Evolutionary conservation across 2,888 invertebrate genomes (phyloP).

Genomic region (Opisthograptis luteolata): DNA sequence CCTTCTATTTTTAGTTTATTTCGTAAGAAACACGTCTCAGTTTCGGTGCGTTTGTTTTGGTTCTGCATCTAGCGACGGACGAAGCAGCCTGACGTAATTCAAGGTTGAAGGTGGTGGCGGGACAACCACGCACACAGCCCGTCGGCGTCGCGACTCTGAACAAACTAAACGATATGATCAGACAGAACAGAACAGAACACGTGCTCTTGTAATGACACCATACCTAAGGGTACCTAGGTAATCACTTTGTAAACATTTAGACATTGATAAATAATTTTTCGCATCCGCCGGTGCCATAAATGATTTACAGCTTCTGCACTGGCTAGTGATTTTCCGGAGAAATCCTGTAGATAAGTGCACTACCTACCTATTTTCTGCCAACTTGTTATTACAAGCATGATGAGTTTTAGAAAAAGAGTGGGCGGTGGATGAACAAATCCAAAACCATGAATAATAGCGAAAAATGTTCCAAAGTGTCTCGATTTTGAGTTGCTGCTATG

Average conservation of each 20-base stretch:
- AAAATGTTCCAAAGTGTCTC: too few relatives aligned
- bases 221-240: too few relatives aligned
- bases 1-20: constrained; percentile 31
- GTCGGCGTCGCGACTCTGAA: constrained; percentile 36
- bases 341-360: too few relatives aligned
- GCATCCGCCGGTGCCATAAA: constrained; percentile 23
- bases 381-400: too few relatives aligned
- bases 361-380: too few relatives aligned
- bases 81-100: constrained; percentile 70
- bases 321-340: not conserved
- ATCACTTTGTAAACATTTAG: constrained; percentile 56
- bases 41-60: constrained; percentile 56
- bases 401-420: too few relatives aligned
- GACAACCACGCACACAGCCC: constrained; percentile 42
- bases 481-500: too few relatives aligned
- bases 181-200: constrained; percentile 60
- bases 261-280: constrained; percentile 37
- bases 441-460: too few relatives aligned
- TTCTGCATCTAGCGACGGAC: constrained; percentile 43
- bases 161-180: constrained; percentile 60
- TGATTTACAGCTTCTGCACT: not conserved
- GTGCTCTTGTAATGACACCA: constrained; percentile 63
- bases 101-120: constrained; percentile 52
- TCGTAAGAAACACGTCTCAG: constrained; percentile 40
- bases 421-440: too few relatives aligned